phyloP scores from a whole-genome alignment of 2,797 vertebrate genomes.

The Octomys mimax region DNA sequence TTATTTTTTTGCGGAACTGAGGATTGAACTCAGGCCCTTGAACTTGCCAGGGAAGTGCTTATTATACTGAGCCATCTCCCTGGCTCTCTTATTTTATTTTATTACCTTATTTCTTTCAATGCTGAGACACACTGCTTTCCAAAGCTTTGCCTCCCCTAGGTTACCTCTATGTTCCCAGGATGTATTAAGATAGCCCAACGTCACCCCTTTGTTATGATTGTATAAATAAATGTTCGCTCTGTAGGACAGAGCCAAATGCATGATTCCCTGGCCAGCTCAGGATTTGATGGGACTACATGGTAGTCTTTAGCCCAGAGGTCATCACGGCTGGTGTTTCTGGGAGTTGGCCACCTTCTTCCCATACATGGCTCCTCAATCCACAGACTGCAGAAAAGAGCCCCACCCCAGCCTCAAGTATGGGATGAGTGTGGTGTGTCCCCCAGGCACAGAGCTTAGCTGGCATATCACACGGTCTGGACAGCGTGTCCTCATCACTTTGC shows the following conservation, averaged over 20 bases:
- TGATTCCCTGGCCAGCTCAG: neutral
- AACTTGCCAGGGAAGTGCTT: too few species aligned
- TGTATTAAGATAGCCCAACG: constrained; percentile 3
- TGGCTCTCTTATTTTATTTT: neutral
- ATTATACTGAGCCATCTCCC: too few species aligned
- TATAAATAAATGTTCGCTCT: neutral
- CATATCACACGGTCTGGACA: neutral
- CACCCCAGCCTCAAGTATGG: neutral
- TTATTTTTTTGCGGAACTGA: too few species aligned
- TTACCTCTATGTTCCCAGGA: neutral
- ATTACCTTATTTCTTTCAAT: neutral
- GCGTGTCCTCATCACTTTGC: neutral
- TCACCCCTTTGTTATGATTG: neutral
- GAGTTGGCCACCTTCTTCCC: neutral
- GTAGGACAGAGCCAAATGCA: neutral
- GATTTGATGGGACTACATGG: neutral
- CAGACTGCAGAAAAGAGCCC: neutral
- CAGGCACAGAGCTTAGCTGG: neutral
- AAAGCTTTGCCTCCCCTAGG: neutral
- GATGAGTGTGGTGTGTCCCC: neutral
- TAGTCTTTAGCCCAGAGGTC: neutral
- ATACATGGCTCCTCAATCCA: neutral
- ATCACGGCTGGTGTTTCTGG: neutral
- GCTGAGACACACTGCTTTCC: neutral
- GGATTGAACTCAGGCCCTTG: too few species aligned